Evolutionary conservation across 2,888 invertebrate genomes (phyloP).

Genomic region (Agonopterix arenella): DNA sequence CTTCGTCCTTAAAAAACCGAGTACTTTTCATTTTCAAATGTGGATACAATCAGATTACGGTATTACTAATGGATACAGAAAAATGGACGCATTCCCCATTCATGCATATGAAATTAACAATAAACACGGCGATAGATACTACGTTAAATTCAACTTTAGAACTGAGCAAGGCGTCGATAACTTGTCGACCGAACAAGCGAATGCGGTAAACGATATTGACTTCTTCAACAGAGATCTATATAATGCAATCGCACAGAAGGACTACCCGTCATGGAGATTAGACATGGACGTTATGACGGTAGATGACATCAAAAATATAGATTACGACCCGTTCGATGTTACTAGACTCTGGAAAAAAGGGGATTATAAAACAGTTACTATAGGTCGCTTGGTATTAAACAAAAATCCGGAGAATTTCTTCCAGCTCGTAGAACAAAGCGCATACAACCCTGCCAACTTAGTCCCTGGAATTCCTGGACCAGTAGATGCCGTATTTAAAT

Average conservation of each 20-base stretch:
- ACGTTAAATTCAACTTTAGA: constrained; percentile 93
- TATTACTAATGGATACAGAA: constrained; percentile 90
- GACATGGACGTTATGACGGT: constrained; percentile 46
- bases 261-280: constrained; percentile 53
- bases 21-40: constrained; percentile 84
- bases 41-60: constrained; percentile 91
- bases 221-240: constrained; percentile 88
- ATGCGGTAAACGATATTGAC: constrained; percentile 85
- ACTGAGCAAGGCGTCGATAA: constrained; percentile 91
- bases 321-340: constrained; percentile 51
- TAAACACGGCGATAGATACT: constrained; percentile 80
- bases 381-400: constrained; percentile 42
- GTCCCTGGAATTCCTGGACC: constrained; percentile 61
- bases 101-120: constrained; percentile 94
- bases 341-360: constrained; percentile 50
- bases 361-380: constrained; percentile 36
- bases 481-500: constrained; percentile 38
- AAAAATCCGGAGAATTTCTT: constrained; percentile 44
- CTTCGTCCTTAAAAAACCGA: constrained; percentile 87
- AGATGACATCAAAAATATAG: constrained; percentile 29
- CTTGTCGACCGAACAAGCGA: constrained; percentile 79
- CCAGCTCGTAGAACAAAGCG: constrained; percentile 34
- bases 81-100: constrained; percentile 93
- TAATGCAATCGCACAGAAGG: constrained; percentile 86
- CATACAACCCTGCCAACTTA: constrained; percentile 45